These are phyloP conservation scores for Neomorphus geoffroyi DNA, from an alignment of 2,797 vertebrate species.

Conservation along the genomic window DNA sequence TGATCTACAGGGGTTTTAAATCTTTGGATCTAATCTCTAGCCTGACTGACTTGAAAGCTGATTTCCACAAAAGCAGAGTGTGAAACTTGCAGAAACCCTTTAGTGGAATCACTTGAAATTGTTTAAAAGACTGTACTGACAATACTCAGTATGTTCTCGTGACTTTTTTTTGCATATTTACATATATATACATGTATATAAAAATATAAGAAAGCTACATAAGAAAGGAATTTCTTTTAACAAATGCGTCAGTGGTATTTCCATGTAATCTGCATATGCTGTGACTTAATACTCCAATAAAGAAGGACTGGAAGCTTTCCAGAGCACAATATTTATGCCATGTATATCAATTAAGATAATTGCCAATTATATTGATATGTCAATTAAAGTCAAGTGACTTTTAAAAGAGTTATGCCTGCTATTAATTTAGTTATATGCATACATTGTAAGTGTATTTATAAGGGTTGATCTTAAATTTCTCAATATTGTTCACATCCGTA, in stretches of 20 bases:
- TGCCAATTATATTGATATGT: constrained; percentile 69
- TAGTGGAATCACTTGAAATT: constrained; percentile 57
- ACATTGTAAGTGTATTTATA: constrained; percentile 24
- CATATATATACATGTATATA: constrained; percentile 6
- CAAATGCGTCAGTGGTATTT: constrained; percentile 52
- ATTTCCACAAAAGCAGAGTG: constrained; percentile 73
- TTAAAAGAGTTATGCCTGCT: constrained; percentile 59
- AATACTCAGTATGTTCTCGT: constrained; percentile 10
- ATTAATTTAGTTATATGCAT: constrained; percentile 38
- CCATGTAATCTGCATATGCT: constrained; percentile 60
- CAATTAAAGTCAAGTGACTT: constrained; percentile 70
- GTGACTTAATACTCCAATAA: constrained; percentile 61
- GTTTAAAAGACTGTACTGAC: constrained; percentile 44
- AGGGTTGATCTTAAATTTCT: constrained; percentile 19
- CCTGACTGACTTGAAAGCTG: constrained; percentile 72
- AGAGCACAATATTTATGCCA: constrained; percentile 55
- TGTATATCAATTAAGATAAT: constrained; percentile 67
- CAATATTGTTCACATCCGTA: background rate
- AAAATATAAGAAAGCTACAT: background rate
- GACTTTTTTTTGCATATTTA: constrained; percentile 15
- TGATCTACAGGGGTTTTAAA: constrained; percentile 81
- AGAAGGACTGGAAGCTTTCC: constrained; percentile 58
- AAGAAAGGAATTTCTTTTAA: constrained; percentile 51
- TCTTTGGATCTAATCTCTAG: constrained; percentile 80
- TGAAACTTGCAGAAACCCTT: constrained; percentile 67